phyloP scores from a whole-genome alignment of 2,113 vertebrate species.

The Pterocles burchelli region DNA sequence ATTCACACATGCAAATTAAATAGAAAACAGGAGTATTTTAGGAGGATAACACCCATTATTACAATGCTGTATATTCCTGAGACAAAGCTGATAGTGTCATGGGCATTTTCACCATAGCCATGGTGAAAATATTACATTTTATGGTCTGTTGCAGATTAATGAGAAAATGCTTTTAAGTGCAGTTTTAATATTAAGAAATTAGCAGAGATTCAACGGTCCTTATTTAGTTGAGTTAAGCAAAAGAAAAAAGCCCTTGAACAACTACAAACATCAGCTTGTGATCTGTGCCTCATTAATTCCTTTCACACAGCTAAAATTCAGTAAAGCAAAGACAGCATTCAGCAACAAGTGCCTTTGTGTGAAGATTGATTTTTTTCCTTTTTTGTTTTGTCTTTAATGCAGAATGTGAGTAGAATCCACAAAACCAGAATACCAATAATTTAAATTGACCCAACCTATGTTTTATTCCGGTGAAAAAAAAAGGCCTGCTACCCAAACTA shows the following conservation, averaged over 20 bases:
- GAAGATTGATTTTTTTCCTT: neutral
- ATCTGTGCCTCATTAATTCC: constrained; percentile 63
- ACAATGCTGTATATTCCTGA: neutral
- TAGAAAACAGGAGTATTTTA: neutral
- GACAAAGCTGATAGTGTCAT: constrained; percentile 38
- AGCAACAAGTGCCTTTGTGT: neutral
- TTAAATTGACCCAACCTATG: neutral
- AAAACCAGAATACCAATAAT: neutral
- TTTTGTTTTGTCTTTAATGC: neutral
- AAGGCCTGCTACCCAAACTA: neutral
- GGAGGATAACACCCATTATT: neutral
- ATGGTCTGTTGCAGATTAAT: constrained; percentile 51
- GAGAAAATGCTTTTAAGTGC: constrained; percentile 55
- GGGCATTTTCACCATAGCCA: neutral
- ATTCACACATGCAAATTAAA: neutral
- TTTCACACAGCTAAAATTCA: constrained; percentile 25
- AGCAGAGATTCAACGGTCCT: constrained; percentile 30
- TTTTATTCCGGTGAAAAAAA: neutral
- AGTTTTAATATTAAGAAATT: constrained; percentile 39
- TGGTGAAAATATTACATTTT: constrained; percentile 45
- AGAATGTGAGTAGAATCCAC: constrained; percentile 12
- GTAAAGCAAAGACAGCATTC: constrained; percentile 37
- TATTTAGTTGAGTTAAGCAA: constrained; percentile 22
- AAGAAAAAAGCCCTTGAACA: constrained; percentile 24
- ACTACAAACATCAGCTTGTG: constrained; percentile 51